A percentile compares a stretch with the other conserved stretches of the same genome.
Conservation (phyloP, 2,888 invertebrate genomes). For the Nysson spinosus region DNA sequence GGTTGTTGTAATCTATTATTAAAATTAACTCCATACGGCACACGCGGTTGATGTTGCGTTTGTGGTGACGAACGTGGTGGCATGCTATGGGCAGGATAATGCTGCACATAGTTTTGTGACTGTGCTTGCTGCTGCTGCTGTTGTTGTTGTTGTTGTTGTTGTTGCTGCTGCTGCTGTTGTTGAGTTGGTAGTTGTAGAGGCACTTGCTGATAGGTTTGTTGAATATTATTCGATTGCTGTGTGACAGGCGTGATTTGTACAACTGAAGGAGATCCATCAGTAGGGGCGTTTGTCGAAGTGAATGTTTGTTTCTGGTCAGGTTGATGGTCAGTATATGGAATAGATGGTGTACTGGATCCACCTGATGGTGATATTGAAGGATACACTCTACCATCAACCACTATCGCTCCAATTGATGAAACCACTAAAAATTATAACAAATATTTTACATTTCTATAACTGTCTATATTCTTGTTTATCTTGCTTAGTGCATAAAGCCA, state of each 20-base stretch:
- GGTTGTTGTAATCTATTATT: constrained; percentile 72
- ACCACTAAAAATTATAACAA: constrained; percentile 80
- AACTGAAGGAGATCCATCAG: constrained; percentile 47
- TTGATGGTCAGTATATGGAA: constrained; percentile 62
- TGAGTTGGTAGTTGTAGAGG: constrained; percentile 72
- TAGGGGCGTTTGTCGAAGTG: constrained; percentile 72
- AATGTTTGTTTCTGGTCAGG: constrained; percentile 77
- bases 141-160: constrained; percentile 70
- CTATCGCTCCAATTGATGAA: constrained; percentile 87
- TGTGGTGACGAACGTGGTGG: constrained; percentile 73
- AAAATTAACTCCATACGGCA: constrained; percentile 68
- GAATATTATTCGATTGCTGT: constrained; percentile 48
- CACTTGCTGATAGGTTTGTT: constrained; percentile 67
- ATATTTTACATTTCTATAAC: constrained; percentile 2
- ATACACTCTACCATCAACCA: constrained; percentile 90
- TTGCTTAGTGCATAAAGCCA: too few species aligned
- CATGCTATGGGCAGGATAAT: constrained; percentile 73
- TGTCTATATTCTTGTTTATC: constrained; percentile 1
- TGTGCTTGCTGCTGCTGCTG: constrained; percentile 68
- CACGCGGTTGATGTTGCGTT: constrained; percentile 60
- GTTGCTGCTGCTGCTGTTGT: constrained; percentile 73
- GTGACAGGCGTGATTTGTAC: constrained; percentile 45
- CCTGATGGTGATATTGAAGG: constrained; percentile 77
- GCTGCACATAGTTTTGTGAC: constrained; percentile 75
- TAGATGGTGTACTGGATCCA: constrained; percentile 62